Conservation (phyloP, 2,888 invertebrate genomes). For the Mechanitis messenoides region DNA sequence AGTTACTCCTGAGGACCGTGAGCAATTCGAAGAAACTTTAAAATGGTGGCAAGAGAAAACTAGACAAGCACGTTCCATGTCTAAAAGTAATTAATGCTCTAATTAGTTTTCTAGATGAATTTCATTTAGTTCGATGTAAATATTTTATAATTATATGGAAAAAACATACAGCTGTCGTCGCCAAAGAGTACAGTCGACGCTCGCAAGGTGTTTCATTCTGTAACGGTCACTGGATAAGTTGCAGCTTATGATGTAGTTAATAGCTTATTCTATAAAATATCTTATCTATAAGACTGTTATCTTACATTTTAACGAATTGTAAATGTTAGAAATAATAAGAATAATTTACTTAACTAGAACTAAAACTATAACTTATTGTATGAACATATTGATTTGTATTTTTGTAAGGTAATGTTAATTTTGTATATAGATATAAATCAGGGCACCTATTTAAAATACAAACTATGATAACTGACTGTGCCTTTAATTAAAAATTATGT, state of each 20-base stretch:
- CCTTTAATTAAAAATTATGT: slow-evolving; percentile 59
- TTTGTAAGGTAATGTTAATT: slow-evolving; percentile 13
- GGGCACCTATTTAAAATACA: slow-evolving; percentile 52
- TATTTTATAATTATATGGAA: slow-evolving; percentile 32
- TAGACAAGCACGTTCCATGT: slow-evolving; percentile 48
- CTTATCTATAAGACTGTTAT: slow-evolving; percentile 12
- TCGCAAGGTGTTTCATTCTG: slow-evolving; percentile 62
- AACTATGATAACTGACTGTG: slow-evolving; percentile 50
- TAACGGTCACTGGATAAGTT: slow-evolving; percentile 53
- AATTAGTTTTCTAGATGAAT: slow-evolving; percentile 25
- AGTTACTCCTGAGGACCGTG: slow-evolving; percentile 67
- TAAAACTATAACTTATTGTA: background rate
- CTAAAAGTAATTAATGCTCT: slow-evolving; percentile 35
- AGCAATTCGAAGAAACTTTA: slow-evolving; percentile 70
- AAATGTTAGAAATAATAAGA: background rate
- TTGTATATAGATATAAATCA: slow-evolving; percentile 32
- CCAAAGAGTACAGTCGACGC: slow-evolving; percentile 61
- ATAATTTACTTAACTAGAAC: background rate
- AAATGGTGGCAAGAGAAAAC: slow-evolving; percentile 76
- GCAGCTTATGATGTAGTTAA: slow-evolving; percentile 18
- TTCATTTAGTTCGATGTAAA: slow-evolving; percentile 47
- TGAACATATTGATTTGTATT: slow-evolving; percentile 13
- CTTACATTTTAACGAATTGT: slow-evolving; percentile 9
- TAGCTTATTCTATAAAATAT: slow-evolving; percentile 15
- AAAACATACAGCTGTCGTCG: slow-evolving; percentile 69